A percentile compares a stretch with the other conserved stretches of the same genome.
Conservation (phyloP, 2,113 vertebrate species). For the Platysternon megacephalum region DNA sequence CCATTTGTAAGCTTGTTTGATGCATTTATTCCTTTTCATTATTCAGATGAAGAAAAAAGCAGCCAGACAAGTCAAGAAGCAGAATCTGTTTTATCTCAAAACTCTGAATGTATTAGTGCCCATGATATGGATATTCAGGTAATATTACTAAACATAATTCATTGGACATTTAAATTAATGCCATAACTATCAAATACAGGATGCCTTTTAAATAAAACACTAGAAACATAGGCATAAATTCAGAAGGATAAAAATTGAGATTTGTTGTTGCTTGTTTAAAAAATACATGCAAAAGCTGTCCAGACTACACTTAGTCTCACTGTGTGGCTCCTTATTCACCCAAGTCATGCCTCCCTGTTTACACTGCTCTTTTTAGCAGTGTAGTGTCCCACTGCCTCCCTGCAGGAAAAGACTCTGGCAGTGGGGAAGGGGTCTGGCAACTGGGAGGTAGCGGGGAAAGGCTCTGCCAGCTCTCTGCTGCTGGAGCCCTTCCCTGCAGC, state of each 20-base stretch:
- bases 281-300: background rate
- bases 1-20: background rate
- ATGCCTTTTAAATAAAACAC: background rate
- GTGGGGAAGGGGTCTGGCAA: no score
- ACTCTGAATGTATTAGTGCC: background rate
- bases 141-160: background rate
- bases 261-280: background rate
- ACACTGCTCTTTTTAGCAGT: background rate
- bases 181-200: background rate
- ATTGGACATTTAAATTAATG: background rate
- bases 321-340: background rate
- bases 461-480: background rate
- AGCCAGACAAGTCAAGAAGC: conserved; percentile 18
- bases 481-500: background rate
- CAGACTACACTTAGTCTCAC: background rate
- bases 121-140: conserved; percentile 52
- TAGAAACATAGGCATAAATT: background rate
- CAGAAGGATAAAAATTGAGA: background rate
- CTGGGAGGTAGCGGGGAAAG: background rate
- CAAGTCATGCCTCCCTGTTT: background rate
- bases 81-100: conserved; percentile 1
- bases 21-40: background rate
- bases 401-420: background rate
- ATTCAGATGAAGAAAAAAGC: conserved; percentile 47
- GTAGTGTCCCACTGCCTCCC: background rate